Percentiles rank a stretch among this genome's conserved stretches.
Evolutionary conservation across 2,888 invertebrate species (phyloP).

Genomic region (Idaea biselata): DNA sequence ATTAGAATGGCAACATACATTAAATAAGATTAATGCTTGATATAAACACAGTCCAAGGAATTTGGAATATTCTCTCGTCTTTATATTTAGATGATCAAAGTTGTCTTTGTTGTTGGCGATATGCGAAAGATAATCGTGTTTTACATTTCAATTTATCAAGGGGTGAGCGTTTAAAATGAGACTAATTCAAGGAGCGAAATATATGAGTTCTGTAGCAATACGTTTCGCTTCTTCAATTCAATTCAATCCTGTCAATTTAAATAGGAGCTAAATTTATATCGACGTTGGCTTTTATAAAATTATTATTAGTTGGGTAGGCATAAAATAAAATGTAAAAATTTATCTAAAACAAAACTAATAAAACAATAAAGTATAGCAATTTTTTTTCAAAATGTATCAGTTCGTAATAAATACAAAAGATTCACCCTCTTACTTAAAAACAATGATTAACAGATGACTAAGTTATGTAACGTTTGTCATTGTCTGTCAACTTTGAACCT

Average conservation of each 20-base stretch:
- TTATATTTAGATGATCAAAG: slow-evolving; percentile 29
- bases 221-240: no score
- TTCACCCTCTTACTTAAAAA: no score
- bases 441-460: no score
- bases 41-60: slow-evolving; percentile 33
- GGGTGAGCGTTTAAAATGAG: background rate
- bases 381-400: background rate
- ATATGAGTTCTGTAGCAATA: background rate
- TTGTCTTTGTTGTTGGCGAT: slow-evolving; percentile 20
- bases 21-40: slow-evolving; percentile 52
- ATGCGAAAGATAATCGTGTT: background rate
- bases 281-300: no score
- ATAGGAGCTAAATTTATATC: no score
- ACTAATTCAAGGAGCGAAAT: background rate
- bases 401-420: background rate
- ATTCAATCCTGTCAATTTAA: background rate
- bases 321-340: no score
- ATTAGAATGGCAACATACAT: slow-evolving; percentile 40
- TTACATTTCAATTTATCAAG: background rate
- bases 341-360: no score
- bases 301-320: no score
- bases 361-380: background rate
- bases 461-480: no score
- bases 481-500: no score
- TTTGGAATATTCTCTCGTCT: slow-evolving; percentile 28